Conservation (phyloP, 1,140 invertebrate genomes). For the Caligus rogercresseyi region DNA sequence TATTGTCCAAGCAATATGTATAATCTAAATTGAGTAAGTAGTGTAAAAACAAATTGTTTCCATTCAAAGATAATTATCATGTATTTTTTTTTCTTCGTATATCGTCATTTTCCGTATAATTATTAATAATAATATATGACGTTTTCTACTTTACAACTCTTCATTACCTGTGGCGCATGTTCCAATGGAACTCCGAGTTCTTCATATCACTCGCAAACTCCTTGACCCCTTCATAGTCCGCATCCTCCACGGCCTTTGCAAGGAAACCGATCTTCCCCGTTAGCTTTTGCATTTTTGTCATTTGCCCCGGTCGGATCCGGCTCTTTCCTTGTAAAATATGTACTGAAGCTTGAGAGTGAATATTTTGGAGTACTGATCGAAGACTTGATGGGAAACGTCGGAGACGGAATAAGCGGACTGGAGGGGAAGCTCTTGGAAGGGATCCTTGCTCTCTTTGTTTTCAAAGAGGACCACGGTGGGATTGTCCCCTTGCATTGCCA, state of each 20-base stretch:
- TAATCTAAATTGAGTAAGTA: too few relatives aligned
- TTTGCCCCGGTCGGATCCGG: conserved; percentile 90
- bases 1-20: too few relatives aligned
- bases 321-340: conserved; percentile 92
- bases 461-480: conserved; percentile 71
- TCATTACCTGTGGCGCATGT: conserved; percentile 67
- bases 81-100: too few relatives aligned
- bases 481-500: conserved; percentile 57
- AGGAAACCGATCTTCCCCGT: conserved; percentile 81
- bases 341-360: conserved; percentile 97
- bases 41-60: too few relatives aligned
- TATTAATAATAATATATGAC: background rate
- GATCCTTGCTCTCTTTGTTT: conserved; percentile 63
- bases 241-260: conserved; percentile 78
- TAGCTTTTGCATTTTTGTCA: conserved; percentile 62
- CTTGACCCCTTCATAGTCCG: conserved; percentile 74
- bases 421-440: conserved; percentile 77
- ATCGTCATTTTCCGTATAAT: too few relatives aligned
- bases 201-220: conserved; percentile 78
- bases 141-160: background rate
- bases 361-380: conserved; percentile 95
- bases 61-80: too few relatives aligned
- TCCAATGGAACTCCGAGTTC: conserved; percentile 89
- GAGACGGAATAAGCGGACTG: conserved; percentile 82
- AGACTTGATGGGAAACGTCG: conserved; percentile 67